Evolutionary conservation across 2,888 invertebrate species (phyloP).

Genomic region (Clunio marinus): DNA sequence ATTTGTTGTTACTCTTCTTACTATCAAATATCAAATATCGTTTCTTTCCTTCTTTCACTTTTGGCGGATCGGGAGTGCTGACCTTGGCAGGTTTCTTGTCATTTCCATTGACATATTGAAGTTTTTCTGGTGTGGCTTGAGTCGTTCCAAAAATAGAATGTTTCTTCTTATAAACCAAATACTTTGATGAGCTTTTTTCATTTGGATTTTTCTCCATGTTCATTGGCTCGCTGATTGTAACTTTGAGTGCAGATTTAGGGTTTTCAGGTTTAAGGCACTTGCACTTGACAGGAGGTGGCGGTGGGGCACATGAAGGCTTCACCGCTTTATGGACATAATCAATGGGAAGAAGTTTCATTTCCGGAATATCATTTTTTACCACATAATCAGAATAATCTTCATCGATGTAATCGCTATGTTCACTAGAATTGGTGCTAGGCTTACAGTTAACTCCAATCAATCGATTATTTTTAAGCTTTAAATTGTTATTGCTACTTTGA

Average conservation of each 20-base stretch:
- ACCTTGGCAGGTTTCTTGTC: not conserved
- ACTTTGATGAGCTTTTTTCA: slow-evolving; percentile 1
- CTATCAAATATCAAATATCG: slow-evolving; percentile 38
- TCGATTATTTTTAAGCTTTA: slow-evolving; percentile 5
- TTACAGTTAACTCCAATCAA: slow-evolving; percentile 26
- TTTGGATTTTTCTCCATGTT: not conserved
- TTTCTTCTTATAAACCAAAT: slow-evolving; percentile 34
- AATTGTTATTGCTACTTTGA: slow-evolving; percentile 23
- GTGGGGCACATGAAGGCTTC: slow-evolving; percentile 28
- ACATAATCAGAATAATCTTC: slow-evolving; percentile 46
- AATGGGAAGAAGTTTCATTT: slow-evolving; percentile 50
- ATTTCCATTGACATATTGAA: slow-evolving; percentile 28
- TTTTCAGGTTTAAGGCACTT: not conserved
- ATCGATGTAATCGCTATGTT: slow-evolving; percentile 40
- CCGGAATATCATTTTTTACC: slow-evolving; percentile 44
- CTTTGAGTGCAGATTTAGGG: not conserved
- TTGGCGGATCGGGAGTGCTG: not conserved
- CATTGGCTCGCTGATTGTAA: slow-evolving; percentile 17
- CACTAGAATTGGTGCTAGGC: not conserved
- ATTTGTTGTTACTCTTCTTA: slow-evolving; percentile 37
- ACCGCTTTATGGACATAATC: slow-evolving; percentile 46
- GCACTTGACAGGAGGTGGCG: not conserved
- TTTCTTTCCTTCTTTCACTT: slow-evolving; percentile 17
- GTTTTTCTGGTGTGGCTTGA: slow-evolving; percentile 5
- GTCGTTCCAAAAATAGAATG: slow-evolving; percentile 35